Percentiles rank a stretch among this genome's conserved stretches.
phyloP scores from a whole-genome alignment of 2,113 vertebrate genomes.

The Mus pahari region DNA sequence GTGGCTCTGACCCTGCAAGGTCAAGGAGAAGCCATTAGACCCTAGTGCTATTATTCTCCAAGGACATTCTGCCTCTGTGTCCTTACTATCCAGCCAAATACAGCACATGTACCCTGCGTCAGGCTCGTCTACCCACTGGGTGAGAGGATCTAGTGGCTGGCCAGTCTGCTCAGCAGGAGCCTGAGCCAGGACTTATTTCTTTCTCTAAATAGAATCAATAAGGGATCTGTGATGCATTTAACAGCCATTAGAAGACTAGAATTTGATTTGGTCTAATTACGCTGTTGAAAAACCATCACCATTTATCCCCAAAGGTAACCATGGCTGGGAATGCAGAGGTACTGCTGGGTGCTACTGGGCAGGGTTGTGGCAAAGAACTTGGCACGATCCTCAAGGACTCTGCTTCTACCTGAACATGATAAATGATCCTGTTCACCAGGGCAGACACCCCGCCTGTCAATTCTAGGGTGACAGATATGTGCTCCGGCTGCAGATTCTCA shows the following conservation, averaged over 20 bases:
- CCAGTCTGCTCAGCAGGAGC: conserved; percentile 20
- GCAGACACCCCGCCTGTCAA: neutral
- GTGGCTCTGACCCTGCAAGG: conserved; percentile 93
- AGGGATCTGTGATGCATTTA: conserved; percentile 77
- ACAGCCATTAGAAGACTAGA: conserved; percentile 71
- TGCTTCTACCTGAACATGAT: neutral
- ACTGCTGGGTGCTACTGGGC: neutral
- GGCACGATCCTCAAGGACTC: conserved; percentile 3
- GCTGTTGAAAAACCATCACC: conserved; percentile 60
- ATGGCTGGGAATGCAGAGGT: neutral
- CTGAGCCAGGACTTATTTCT: conserved; percentile 66
- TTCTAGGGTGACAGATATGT: neutral
- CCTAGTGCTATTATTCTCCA: neutral
- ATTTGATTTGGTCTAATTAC: conserved; percentile 75
- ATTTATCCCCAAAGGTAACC: conserved; percentile 62
- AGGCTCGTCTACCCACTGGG: neutral
- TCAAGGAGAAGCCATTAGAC: conserved; percentile 45
- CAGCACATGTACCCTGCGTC: neutral
- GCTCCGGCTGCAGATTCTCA: conserved; percentile 49
- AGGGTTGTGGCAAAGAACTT: neutral
- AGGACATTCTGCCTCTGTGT: neutral
- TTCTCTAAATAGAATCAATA: conserved; percentile 75
- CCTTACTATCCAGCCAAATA: neutral
- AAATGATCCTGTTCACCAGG: neutral
- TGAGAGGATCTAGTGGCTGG: neutral